phyloP scores from a whole-genome alignment of 2,888 invertebrate species.

The Gymnoscelis rufifasciata region DNA sequence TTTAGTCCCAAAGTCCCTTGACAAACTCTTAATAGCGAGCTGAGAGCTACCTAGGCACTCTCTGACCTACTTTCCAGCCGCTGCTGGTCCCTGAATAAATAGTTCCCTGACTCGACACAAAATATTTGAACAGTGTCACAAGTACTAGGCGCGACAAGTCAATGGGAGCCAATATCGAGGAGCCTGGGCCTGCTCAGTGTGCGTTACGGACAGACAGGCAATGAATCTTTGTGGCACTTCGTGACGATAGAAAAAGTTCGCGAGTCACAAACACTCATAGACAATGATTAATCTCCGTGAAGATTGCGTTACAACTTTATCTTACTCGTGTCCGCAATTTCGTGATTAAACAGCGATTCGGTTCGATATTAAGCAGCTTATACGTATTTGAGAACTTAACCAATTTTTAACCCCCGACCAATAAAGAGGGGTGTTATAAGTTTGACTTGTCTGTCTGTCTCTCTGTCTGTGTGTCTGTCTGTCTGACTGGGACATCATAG shows the following conservation, averaged over 20 bases:
- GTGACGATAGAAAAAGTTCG: constrained; percentile 42
- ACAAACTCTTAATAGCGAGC: too few species aligned
- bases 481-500: too few species aligned
- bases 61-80: not conserved
- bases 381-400: too few species aligned
- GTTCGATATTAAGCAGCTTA: too few species aligned
- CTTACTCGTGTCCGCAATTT: not conserved
- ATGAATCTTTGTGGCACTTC: constrained; percentile 51
- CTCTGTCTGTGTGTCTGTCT: too few species aligned
- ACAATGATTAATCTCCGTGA: constrained; percentile 28
- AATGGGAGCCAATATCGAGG: constrained; percentile 34
- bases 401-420: too few species aligned
- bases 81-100: not conserved
- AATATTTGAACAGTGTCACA: constrained; percentile 37
- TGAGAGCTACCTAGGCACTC: too few species aligned
- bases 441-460: too few species aligned
- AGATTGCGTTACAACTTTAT: constrained; percentile 14
- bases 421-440: too few species aligned
- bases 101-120: constrained; percentile 16
- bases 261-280: constrained; percentile 27
- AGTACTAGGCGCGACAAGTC: constrained; percentile 36
- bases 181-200: constrained; percentile 34
- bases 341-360: too few species aligned
- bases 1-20: too few species aligned
- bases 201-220: constrained; percentile 37